phyloP scores from a whole-genome alignment of 2,797 vertebrate genomes.

The Austrolebias charrua region DNA sequence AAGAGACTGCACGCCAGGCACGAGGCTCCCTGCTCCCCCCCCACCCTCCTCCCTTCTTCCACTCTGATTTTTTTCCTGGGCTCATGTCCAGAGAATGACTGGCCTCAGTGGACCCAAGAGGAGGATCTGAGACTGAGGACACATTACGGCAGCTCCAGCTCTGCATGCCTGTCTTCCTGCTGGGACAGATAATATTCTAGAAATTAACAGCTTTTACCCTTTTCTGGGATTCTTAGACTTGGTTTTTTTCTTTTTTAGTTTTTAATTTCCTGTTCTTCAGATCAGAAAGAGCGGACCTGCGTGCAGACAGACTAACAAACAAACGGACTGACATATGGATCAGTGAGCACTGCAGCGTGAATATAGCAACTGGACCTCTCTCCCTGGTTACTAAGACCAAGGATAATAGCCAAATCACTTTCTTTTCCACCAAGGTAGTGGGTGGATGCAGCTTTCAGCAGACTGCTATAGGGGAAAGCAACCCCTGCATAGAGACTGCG shows the following conservation, averaged over 20 bases:
- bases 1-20: constrained; percentile 72
- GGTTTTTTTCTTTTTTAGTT: constrained; percentile 16
- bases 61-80: constrained; percentile 66
- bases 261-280: constrained; percentile 25
- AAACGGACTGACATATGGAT: constrained; percentile 67
- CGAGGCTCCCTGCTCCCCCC: constrained; percentile 68
- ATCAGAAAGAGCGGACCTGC: constrained; percentile 36
- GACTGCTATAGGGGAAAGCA: constrained; percentile 63
- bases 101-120: constrained; percentile 65
- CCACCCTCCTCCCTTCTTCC: constrained; percentile 57
- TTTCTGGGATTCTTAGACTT: constrained; percentile 33
- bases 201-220: constrained; percentile 45
- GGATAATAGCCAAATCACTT: constrained; percentile 64
- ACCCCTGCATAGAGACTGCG: constrained; percentile 56
- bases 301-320: constrained; percentile 44
- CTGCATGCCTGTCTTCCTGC: constrained; percentile 25
- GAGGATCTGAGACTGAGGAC: constrained; percentile 60
- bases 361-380: constrained; percentile 73
- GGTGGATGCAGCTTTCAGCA: constrained; percentile 72
- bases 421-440: constrained; percentile 67
- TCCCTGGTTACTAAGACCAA: constrained; percentile 68
- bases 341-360: constrained; percentile 69
- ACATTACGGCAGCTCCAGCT: constrained; percentile 45
- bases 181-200: constrained; percentile 41
- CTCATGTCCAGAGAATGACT: constrained; percentile 69